Percentiles rank a stretch among this genome's conserved stretches.
Conservation (phyloP, 2,888 invertebrate species). For the Elmis aenea region DNA sequence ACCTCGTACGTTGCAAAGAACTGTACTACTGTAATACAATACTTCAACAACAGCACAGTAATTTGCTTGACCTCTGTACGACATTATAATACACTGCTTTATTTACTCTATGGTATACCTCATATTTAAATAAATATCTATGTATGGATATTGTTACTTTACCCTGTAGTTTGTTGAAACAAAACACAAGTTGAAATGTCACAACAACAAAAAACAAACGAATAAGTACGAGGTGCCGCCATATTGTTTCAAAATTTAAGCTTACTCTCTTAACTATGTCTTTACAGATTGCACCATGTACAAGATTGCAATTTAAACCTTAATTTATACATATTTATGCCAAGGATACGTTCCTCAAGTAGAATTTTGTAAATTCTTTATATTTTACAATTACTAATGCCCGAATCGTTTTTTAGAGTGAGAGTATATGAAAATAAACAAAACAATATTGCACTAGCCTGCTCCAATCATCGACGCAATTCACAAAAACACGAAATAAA, state of each 20-base stretch:
- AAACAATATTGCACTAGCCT: constrained; percentile 30
- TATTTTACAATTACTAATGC: constrained; percentile 29
- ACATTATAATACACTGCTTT: constrained; percentile 23
- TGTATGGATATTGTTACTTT: constrained; percentile 43
- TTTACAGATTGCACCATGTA: constrained; percentile 47
- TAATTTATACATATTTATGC: constrained; percentile 45
- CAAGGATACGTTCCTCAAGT: constrained; percentile 46
- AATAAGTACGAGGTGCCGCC: constrained; percentile 41
- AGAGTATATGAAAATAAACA: constrained; percentile 10
- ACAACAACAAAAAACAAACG: constrained; percentile 20
- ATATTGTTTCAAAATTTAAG: constrained; percentile 30
- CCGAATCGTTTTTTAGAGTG: constrained; percentile 1
- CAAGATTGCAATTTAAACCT: constrained; percentile 41
- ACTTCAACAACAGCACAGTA: constrained; percentile 4
- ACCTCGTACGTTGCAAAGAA: constrained; percentile 38
- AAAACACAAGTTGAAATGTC: constrained; percentile 2
- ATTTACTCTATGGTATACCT: constrained; percentile 35
- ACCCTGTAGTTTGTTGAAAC: constrained; percentile 41
- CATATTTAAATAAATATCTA: constrained; percentile 39
- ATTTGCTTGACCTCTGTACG: constrained; percentile 8
- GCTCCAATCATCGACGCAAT: too few species aligned
- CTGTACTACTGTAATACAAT: constrained; percentile 6
- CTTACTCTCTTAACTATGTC: constrained; percentile 24
- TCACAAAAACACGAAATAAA: too few species aligned
- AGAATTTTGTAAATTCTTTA: constrained; percentile 27